Conservation (phyloP, 1,140 invertebrate species). For the Bombyx mandarina region DNA sequence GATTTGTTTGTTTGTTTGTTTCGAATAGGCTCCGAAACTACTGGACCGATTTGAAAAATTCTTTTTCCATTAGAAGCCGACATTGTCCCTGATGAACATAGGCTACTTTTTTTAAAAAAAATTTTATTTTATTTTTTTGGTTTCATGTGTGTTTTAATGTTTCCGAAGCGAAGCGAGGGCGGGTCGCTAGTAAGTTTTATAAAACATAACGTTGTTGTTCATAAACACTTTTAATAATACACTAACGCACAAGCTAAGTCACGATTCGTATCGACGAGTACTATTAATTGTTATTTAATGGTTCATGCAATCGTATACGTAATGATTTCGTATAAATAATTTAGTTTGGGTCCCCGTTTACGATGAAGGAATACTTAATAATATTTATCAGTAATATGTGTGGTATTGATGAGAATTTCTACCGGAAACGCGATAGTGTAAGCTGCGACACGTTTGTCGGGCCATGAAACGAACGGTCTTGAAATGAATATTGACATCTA, state of each 20-base stretch:
- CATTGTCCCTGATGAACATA: too few species aligned
- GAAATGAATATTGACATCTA: too few species aligned
- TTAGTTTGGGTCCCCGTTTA: neutral
- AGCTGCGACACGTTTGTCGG: constrained; percentile 16
- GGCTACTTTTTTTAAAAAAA: too few species aligned
- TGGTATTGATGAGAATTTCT: constrained; percentile 23
- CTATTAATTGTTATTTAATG: constrained; percentile 4
- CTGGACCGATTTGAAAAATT: too few species aligned
- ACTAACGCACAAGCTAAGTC: neutral
- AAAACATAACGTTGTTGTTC: neutral
- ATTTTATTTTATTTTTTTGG: too few species aligned
- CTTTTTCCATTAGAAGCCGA: too few species aligned
- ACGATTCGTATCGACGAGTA: neutral
- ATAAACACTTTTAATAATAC: neutral
- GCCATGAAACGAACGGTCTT: constrained; percentile 19
- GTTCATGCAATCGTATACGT: constrained; percentile 9
- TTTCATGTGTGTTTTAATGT: too few species aligned
- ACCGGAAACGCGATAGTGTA: constrained; percentile 26
- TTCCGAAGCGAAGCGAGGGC: too few species aligned
- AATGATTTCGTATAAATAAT: constrained; percentile 3
- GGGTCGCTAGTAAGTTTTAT: too few species aligned
- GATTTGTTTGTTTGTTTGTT: too few species aligned
- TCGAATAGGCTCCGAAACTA: too few species aligned
- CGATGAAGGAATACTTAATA: constrained; percentile 3
- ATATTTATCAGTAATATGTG: constrained; percentile 8